phyloP scores from a whole-genome alignment of 1,140 invertebrate genomes.

The Akabosia matsudoensis region DNA sequence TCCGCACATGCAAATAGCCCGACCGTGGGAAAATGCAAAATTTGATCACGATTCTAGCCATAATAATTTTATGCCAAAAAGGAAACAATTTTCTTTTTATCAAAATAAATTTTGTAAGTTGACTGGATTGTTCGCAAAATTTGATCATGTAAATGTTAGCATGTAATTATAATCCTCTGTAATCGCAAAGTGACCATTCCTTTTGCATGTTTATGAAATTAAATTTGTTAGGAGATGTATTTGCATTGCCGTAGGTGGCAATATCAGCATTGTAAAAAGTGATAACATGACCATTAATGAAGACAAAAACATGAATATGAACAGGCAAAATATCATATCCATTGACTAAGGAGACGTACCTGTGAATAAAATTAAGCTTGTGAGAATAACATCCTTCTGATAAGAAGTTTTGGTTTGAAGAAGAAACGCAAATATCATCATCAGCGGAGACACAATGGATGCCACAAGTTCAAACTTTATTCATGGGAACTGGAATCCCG shows the following conservation, averaged over 20 bases:
- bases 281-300: background rate
- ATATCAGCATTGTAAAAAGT: background rate
- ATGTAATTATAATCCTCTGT: background rate
- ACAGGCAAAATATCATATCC: background rate
- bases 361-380: background rate
- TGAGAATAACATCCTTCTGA: background rate
- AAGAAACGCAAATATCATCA: background rate
- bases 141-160: background rate
- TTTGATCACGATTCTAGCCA: background rate
- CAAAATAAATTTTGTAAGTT: background rate
- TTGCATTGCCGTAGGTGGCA: background rate
- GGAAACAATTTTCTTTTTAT: background rate
- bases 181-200: background rate
- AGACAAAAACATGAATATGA: background rate
- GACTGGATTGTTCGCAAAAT: background rate
- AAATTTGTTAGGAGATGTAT: too few species aligned
- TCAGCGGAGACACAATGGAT: background rate
- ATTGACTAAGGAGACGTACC: background rate
- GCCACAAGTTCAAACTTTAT: background rate
- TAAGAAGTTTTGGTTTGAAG: background rate
- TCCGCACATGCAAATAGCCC: background rate
- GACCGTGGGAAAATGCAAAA: background rate
- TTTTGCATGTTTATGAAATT: too few species aligned
- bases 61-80: too few species aligned
- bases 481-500: conserved; percentile 14